Evolutionary conservation across 1,140 invertebrate species (phyloP).

Genomic region (Bombus pyrosoma): DNA sequence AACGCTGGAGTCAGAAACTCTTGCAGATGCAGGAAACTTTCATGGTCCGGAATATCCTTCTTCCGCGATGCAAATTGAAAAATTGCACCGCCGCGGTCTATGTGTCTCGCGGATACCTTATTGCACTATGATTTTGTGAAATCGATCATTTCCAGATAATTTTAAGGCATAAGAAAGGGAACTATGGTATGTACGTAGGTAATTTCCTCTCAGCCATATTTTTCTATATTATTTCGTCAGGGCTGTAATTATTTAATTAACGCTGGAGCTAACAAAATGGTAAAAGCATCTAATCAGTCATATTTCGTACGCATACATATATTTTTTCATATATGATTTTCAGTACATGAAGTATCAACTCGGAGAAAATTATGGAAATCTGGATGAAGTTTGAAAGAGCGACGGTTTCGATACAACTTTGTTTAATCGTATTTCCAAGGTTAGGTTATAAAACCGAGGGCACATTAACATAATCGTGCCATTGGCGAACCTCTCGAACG

Average conservation of each 20-base stretch:
- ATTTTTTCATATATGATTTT: no score
- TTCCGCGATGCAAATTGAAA: constrained; percentile 15
- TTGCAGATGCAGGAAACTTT: constrained; percentile 18
- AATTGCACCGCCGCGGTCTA: not conserved
- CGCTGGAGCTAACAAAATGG: not conserved
- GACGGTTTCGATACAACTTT: not conserved
- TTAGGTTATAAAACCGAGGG: not conserved
- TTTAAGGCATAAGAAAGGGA: no score
- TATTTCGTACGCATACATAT: no score
- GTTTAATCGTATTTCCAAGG: not conserved
- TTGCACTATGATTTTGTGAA: not conserved
- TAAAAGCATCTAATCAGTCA: no score
- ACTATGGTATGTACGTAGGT: no score
- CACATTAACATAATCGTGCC: not conserved
- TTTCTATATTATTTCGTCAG: not conserved
- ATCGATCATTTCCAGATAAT: not conserved
- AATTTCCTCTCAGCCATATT: no score
- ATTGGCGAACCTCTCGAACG: not conserved
- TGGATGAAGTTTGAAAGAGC: no score
- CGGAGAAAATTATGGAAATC: not conserved
- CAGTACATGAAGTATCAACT: not conserved
- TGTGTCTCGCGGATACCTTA: not conserved
- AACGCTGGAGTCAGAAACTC: not conserved
- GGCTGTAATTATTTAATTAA: not conserved
- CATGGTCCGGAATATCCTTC: not conserved